A percentile compares a stretch with the other conserved stretches of the same genome.
Conservation (phyloP, 2,113 vertebrate genomes). For the Cephalopholis sonnerati region DNA sequence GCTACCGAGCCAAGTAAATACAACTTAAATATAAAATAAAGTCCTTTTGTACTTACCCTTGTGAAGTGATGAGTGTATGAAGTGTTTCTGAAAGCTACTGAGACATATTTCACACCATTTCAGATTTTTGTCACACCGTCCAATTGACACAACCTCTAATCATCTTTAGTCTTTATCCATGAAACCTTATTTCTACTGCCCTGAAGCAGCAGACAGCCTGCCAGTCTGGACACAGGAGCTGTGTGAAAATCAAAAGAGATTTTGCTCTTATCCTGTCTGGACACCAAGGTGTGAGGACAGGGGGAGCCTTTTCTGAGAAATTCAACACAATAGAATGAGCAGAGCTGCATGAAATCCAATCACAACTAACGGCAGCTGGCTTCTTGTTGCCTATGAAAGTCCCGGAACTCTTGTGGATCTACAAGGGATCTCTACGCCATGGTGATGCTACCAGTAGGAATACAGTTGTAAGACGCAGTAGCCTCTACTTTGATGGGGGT, state of each 20-base stretch:
- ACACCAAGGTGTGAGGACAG: slow-evolving; percentile 56
- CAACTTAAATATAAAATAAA: slow-evolving; percentile 28
- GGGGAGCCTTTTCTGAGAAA: slow-evolving; percentile 54
- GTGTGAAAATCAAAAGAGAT: slow-evolving; percentile 69
- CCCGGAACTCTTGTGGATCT: slow-evolving; percentile 49
- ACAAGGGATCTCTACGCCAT: slow-evolving; percentile 41
- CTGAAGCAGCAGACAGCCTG: slow-evolving; percentile 50
- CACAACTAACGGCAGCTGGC: slow-evolving; percentile 69
- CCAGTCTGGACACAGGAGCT: slow-evolving; percentile 48
- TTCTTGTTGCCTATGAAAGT: slow-evolving; percentile 53
- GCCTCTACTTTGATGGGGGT: slow-evolving; percentile 18
- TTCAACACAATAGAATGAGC: slow-evolving; percentile 66
- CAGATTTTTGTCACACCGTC: slow-evolving; percentile 53
- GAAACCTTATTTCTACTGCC: slow-evolving; percentile 66
- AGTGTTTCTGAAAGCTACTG: slow-evolving; percentile 41
- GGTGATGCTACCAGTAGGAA: slow-evolving; percentile 20
- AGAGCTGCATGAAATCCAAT: slow-evolving; percentile 75
- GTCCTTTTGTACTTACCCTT: slow-evolving; percentile 9
- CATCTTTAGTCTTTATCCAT: slow-evolving; percentile 69
- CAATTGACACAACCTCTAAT: slow-evolving; percentile 65
- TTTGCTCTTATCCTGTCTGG: slow-evolving; percentile 68
- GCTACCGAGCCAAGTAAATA: slow-evolving; percentile 13
- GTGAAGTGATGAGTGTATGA: slow-evolving; percentile 29
- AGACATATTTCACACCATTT: slow-evolving; percentile 62
- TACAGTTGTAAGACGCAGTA: slow-evolving; percentile 23